Base-by-base conservation (phyloP, 2,113 vertebrate genomes). In the Peromyscus polionotus region DNA sequence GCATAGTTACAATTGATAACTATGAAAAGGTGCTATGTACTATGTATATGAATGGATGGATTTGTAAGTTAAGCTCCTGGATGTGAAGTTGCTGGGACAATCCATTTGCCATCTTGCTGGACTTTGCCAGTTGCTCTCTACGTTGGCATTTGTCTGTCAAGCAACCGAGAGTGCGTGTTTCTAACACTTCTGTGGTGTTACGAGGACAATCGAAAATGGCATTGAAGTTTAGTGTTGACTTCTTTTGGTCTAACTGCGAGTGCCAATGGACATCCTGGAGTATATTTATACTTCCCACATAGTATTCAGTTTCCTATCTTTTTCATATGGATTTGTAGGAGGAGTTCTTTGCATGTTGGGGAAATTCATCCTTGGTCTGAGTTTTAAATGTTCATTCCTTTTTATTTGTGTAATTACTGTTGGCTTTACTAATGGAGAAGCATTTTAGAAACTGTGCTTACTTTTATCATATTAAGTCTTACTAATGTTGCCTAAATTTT, bases 401-500 rank as follows among this genome's bases (percentile, higher is more conserved):
- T 84, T 65, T n/a, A 39, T 59, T 81, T 90, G 39, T 11, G 51
- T 95, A 91, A 39, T 31, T 80, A 84, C n/a, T 76, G 5, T 17
- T 68, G 19, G 16, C 61, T 96, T 90, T 89, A 14, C 7, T 87
- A 81, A 96, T 17, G 42, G 4, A 90, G 79, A 89, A 83, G 36
- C 81, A 67, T 51, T 39, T 89, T 83, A 33, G 5, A 26, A 79
- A 80, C 81, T 31, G 67, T 33, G 93, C 85, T 87, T 84, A 39
- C 51, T 5, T 75, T 67, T 87, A 57, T 80, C 24, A 48, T 73
- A n/a, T 77, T 94, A 42, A 95, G 6, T 84, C 26, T 70, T 93
- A 59, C 24, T 79, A 42, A 48, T 57, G 20, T 88, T 63, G 95
- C 93, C 59, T 84, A 14, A 95, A 90, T 88, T 94, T 94, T 95